Conservation (phyloP, 2,113 vertebrate species). For the Amazona vittata region DNA sequence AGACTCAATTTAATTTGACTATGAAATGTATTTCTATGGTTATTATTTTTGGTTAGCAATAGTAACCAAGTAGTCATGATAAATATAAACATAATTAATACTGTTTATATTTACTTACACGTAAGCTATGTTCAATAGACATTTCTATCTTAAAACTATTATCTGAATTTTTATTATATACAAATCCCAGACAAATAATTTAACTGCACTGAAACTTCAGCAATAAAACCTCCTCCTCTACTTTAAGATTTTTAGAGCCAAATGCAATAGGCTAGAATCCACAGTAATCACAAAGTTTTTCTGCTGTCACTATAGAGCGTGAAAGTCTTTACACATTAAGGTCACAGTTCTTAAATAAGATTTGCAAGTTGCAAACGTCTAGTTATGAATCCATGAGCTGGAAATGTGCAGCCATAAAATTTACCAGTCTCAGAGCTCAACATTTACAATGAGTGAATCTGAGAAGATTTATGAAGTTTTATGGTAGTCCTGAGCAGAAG, state of each 20-base stretch:
- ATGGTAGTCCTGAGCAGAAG: background rate
- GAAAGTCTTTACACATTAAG: slow-evolving; percentile 2
- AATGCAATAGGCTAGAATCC: background rate
- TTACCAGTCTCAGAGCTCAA: background rate
- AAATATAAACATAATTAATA: background rate
- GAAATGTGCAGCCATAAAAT: slow-evolving; percentile 31
- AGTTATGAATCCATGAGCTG: slow-evolving; percentile 50
- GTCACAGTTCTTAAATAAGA: slow-evolving; percentile 34
- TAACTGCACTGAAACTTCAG: background rate
- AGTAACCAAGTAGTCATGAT: background rate
- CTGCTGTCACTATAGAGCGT: background rate
- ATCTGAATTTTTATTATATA: background rate
- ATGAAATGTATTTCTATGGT: background rate
- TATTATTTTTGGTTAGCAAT: background rate
- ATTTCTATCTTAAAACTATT: background rate
- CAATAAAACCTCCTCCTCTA: background rate
- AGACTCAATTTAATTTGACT: background rate
- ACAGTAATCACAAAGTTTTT: background rate
- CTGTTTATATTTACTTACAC: background rate
- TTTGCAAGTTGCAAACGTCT: slow-evolving; percentile 26
- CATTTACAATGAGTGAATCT: background rate
- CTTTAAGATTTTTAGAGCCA: background rate
- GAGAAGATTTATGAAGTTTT: background rate
- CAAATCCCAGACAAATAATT: background rate
- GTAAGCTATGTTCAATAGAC: background rate